Evolutionary conservation across 2,888 invertebrate species (phyloP).

Genomic region (Epistrophe grossulariae): DNA sequence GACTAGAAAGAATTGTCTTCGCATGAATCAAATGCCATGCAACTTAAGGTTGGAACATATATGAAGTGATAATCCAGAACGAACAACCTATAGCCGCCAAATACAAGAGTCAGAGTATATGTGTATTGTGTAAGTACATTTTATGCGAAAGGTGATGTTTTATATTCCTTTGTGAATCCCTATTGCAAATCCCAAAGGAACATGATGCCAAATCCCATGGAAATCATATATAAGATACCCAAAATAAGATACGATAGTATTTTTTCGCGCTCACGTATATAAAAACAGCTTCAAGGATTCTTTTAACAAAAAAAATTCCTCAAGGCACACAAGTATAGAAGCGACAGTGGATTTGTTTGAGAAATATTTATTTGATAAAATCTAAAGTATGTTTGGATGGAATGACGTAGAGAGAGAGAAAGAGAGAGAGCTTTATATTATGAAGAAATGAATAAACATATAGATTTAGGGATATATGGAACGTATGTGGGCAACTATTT

Average conservation of each 20-base stretch:
- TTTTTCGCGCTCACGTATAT: conserved; percentile 36
- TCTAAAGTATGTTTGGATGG: conserved; percentile 43
- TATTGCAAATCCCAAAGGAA: conserved; percentile 49
- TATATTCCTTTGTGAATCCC: conserved; percentile 28
- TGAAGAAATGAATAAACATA: conserved; percentile 13
- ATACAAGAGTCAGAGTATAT: background rate
- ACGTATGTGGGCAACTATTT: conserved; percentile 40
- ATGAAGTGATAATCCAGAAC: conserved; percentile 42
- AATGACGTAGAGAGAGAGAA: conserved; percentile 37
- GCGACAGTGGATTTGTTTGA: conserved; percentile 50
- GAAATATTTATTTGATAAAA: conserved; percentile 67
- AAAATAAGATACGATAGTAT: conserved; percentile 24
- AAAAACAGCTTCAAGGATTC: conserved; percentile 40
- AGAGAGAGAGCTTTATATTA: conserved; percentile 33
- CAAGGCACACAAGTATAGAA: background rate
- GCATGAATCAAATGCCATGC: conserved; percentile 27
- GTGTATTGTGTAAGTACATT: too few species aligned
- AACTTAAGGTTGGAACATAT: background rate
- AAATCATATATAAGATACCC: conserved; percentile 35
- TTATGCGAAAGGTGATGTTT: conserved; percentile 33
- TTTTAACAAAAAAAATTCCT: conserved; percentile 24
- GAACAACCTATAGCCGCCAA: background rate
- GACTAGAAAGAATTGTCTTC: conserved; percentile 28
- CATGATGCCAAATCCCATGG: conserved; percentile 18
- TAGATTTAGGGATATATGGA: background rate